phyloP scores from a whole-genome alignment of 2,113 vertebrate species.

The Symphodus melops region DNA sequence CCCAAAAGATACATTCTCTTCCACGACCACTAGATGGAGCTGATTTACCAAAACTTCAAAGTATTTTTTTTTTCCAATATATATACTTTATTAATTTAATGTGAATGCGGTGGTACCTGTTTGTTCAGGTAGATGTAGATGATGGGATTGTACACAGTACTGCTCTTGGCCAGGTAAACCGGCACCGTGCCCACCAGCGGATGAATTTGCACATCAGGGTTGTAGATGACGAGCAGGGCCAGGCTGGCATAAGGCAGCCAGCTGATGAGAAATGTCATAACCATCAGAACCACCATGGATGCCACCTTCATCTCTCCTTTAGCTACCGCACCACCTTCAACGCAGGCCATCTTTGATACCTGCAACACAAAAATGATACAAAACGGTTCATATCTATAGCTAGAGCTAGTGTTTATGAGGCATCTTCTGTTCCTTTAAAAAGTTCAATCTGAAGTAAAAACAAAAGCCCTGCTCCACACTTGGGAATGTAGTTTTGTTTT shows the following conservation, averaged over 20 bases:
- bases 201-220: conserved; percentile 66
- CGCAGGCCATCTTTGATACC: conserved; percentile 71
- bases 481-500: too few relatives aligned
- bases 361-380: conserved; percentile 25
- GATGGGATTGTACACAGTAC: conserved; percentile 76
- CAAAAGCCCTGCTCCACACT: too few relatives aligned
- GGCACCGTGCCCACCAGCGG: conserved; percentile 70
- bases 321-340: conserved; percentile 73
- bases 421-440: too few relatives aligned
- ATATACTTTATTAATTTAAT: too few relatives aligned
- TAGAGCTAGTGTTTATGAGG: background rate
- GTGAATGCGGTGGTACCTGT: conserved; percentile 57
- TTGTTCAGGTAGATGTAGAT: conserved; percentile 83
- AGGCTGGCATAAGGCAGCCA: conserved; percentile 78
- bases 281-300: conserved; percentile 76
- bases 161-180: conserved; percentile 81
- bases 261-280: conserved; percentile 76
- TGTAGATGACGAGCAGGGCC: conserved; percentile 66
- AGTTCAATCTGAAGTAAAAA: too few relatives aligned
- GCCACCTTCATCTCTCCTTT: conserved; percentile 69
- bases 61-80: too few relatives aligned
- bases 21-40: conserved; percentile 58
- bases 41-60: background rate
- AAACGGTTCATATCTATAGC: background rate
- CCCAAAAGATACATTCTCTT: background rate